Evolutionary conservation across 1,140 invertebrate species (phyloP).

Genomic region (Drosophila kikkawai): DNA sequence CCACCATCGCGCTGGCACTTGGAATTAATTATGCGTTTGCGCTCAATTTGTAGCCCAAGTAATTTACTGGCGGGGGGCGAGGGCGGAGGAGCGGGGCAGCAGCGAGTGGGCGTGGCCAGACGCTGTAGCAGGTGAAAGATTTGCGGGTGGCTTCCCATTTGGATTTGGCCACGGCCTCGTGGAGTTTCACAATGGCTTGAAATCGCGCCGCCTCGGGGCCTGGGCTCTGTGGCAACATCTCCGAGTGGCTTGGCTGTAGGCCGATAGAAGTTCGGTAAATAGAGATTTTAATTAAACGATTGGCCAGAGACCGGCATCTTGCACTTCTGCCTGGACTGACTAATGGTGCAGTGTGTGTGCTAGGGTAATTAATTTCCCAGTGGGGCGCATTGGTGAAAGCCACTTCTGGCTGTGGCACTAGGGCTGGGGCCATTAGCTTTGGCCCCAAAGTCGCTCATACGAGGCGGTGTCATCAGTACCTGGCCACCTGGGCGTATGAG

Average conservation of each 20-base stretch:
- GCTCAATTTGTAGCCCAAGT: conserved; percentile 80
- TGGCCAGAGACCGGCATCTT: conserved; percentile 47
- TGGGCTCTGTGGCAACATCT: conserved; percentile 48
- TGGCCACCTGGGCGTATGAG: conserved; percentile 39
- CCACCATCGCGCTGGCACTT: conserved; percentile 42
- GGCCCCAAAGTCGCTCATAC: background rate
- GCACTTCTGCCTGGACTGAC: conserved; percentile 20
- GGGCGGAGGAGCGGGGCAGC: background rate
- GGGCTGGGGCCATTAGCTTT: background rate
- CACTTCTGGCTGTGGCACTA: background rate
- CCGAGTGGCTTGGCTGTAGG: background rate
- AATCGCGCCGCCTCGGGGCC: conserved; percentile 37
- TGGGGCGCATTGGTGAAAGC: conserved; percentile 25
- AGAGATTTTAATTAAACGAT: conserved; percentile 81
- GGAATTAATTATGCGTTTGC: conserved; percentile 82
- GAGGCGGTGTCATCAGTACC: background rate
- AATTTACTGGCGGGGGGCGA: conserved; percentile 42
- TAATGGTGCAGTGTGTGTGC: conserved; percentile 21
- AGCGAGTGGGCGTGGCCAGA: conserved; percentile 31
- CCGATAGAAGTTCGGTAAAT: conserved; percentile 52
- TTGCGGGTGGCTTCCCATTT: conserved; percentile 63
- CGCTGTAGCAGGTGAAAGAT: conserved; percentile 67
- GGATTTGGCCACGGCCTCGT: conserved; percentile 17
- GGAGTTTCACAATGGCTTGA: conserved; percentile 66
- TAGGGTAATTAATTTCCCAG: conserved; percentile 31